A percentile compares a stretch with the other conserved stretches of the same genome.
These are phyloP conservation scores for Tetranychus piercei DNA, from an alignment of 2,888 invertebrate genomes.

Conservation along the genomic window DNA sequence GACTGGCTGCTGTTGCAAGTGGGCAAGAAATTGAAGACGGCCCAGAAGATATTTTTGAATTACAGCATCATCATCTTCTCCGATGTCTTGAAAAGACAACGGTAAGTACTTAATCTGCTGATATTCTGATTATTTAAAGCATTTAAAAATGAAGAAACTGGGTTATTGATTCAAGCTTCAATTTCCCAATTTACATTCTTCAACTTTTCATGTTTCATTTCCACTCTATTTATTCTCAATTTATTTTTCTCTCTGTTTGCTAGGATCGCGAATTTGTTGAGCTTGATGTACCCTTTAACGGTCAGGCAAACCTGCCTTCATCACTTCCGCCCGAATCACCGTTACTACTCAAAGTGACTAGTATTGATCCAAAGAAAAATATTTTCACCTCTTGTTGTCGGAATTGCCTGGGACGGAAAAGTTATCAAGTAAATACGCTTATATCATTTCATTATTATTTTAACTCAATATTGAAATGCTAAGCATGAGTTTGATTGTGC, in stretches of 20 bases:
- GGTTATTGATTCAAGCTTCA: neutral
- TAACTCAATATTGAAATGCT: conserved; percentile 4
- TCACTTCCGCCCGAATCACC: conserved; percentile 34
- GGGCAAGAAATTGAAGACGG: conserved; percentile 78
- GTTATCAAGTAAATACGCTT: conserved; percentile 15
- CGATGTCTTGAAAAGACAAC: conserved; percentile 95
- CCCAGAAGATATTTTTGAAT: conserved; percentile 87
- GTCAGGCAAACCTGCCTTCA: conserved; percentile 66
- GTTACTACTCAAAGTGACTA: conserved; percentile 31
- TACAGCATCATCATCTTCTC: conserved; percentile 94
- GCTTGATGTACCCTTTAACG: conserved; percentile 82
- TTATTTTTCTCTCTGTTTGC: conserved; percentile 10
- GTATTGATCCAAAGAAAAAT: conserved; percentile 25
- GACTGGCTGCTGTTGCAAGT: conserved; percentile 53
- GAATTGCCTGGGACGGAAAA: conserved; percentile 12
- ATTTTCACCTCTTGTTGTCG: conserved; percentile 30
- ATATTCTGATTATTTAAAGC: neutral
- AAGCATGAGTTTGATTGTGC: neutral
- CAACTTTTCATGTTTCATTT: neutral
- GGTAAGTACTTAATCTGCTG: conserved; percentile 40
- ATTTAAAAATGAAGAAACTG: neutral
- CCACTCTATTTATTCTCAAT: neutral
- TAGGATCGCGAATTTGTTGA: conserved; percentile 94
- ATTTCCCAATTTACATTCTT: neutral
- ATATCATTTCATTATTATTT: neutral